phyloP scores from a whole-genome alignment of 2,113 vertebrate genomes.

The Rana temporaria region DNA sequence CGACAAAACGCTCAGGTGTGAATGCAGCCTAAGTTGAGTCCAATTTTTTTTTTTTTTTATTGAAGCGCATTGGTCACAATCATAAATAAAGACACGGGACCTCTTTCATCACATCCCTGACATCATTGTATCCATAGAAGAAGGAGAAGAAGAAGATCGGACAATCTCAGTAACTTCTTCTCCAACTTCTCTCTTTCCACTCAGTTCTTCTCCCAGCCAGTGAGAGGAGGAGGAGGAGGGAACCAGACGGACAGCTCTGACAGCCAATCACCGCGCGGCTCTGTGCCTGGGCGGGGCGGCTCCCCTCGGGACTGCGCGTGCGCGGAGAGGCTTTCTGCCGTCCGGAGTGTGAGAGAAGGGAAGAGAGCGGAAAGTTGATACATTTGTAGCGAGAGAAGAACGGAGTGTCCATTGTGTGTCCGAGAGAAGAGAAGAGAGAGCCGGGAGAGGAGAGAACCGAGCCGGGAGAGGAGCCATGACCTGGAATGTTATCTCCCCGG shows the following conservation, averaged over 20 bases:
- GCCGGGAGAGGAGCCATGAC: conserved; percentile 43
- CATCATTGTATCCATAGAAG: too few species aligned
- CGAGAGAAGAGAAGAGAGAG: conserved; percentile 45
- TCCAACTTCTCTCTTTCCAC: background rate
- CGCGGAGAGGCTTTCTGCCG: background rate
- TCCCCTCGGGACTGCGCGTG: conserved; percentile 7
- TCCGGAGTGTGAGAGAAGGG: conserved; percentile 13
- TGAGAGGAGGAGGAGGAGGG: background rate
- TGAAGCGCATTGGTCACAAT: too few species aligned
- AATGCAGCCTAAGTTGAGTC: too few species aligned
- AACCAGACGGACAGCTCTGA: background rate
- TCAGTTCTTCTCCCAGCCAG: background rate
- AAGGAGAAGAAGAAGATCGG: too few species aligned
- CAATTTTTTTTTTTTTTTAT: too few species aligned
- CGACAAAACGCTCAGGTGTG: too few species aligned
- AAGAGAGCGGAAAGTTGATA: conserved; percentile 50
- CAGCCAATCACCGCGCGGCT: conserved; percentile 6
- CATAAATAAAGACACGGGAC: too few species aligned
- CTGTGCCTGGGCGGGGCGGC: background rate
- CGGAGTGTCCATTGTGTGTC: conserved; percentile 20
- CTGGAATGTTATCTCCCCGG: conserved; percentile 59
- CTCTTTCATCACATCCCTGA: too few species aligned
- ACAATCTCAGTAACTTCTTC: background rate
- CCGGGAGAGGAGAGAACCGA: too few species aligned
- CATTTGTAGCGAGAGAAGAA: conserved; percentile 22